A percentile compares a stretch with the other conserved stretches of the same genome.
Conservation (phyloP, 2,797 vertebrate species). For the Erethizon dorsatum region DNA sequence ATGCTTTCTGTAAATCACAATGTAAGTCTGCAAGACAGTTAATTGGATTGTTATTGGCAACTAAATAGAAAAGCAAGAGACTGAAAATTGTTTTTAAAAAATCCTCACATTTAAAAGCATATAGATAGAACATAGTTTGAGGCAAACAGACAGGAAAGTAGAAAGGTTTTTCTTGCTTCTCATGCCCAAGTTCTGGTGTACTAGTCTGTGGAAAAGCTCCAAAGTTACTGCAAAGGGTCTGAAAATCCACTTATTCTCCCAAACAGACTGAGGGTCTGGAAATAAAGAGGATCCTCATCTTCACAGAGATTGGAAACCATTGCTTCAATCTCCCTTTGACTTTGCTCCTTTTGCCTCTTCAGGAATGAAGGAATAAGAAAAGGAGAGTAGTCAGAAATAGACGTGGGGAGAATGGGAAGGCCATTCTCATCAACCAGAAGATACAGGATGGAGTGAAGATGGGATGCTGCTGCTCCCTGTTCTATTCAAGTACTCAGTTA, state of each 20-base stretch:
- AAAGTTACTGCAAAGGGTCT: neutral
- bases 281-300: neutral
- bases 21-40: slow-evolving; percentile 20
- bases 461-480: neutral
- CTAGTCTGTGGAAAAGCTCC: neutral
- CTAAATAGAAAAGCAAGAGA: slow-evolving; percentile 20
- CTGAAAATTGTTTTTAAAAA: slow-evolving; percentile 3
- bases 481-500: slow-evolving; percentile 2
- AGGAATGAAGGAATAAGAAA: neutral
- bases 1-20: slow-evolving; percentile 56
- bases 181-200: neutral
- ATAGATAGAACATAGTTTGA: slow-evolving; percentile 37
- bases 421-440: neutral
- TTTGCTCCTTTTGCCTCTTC: neutral
- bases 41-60: slow-evolving; percentile 47
- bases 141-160: neutral
- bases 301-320: neutral
- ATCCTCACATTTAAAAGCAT: slow-evolving; percentile 48
- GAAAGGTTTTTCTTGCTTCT: slow-evolving; percentile 45
- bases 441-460: neutral
- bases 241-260: slow-evolving; percentile 38
- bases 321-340: neutral
- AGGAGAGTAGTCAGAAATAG: neutral
- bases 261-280: neutral
- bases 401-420: neutral